Evolutionary conservation across 2,888 invertebrate species (phyloP).

Genomic region (Micoletzkya japonica): DNA sequence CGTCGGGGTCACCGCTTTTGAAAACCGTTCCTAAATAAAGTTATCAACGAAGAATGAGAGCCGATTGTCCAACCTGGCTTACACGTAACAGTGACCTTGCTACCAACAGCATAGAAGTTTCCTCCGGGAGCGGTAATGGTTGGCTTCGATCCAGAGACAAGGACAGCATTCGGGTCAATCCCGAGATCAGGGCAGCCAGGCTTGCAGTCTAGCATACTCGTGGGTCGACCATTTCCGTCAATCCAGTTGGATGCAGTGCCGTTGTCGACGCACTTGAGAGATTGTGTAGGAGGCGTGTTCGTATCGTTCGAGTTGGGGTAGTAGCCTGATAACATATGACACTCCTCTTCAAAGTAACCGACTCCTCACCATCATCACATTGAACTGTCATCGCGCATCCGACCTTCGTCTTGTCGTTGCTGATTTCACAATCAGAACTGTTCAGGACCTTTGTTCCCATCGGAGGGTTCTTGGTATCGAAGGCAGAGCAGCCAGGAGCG

Average conservation of each 20-base stretch:
- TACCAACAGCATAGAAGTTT: not conserved
- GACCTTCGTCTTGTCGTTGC: slow-evolving; percentile 16
- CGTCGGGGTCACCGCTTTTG: not conserved
- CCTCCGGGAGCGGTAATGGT: not conserved
- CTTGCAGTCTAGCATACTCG: not conserved
- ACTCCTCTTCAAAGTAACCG: not conserved
- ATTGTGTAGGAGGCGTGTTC: not conserved
- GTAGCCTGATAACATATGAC: not conserved
- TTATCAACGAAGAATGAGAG: not conserved
- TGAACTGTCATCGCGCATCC: slow-evolving; percentile 5
- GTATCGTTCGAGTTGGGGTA: not conserved
- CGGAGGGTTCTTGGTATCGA: slow-evolving; percentile 12
- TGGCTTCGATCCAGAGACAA: not conserved
- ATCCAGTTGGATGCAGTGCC: slow-evolving; percentile 11
- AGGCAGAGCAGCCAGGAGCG: not conserved
- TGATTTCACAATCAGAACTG: slow-evolving; percentile 9
- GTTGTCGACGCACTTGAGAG: slow-evolving; percentile 15
- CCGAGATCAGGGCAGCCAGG: slow-evolving; percentile 21
- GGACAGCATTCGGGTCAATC: not conserved
- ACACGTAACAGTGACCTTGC: slow-evolving; percentile 7
- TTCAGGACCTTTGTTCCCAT: not conserved
- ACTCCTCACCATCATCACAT: slow-evolving; percentile 10
- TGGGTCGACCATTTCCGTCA: not conserved
- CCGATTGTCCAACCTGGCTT: not conserved
- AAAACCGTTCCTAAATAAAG: slow-evolving; percentile 11